Conservation (phyloP, 2,888 invertebrate species). For the Dioctria rufipes region DNA sequence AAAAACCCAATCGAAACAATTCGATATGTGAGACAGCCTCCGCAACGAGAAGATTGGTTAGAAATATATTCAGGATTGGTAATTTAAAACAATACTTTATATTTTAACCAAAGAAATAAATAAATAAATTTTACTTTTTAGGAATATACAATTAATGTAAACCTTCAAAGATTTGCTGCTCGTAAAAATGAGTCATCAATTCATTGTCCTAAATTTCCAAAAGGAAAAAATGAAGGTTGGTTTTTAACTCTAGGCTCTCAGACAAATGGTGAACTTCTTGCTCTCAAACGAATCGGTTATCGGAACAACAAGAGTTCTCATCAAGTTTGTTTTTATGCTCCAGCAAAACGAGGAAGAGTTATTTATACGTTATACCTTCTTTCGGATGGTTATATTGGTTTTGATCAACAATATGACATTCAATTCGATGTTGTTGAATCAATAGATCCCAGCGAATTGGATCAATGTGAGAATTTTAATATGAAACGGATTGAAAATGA, state of each 20-base stretch:
- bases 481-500: background rate
- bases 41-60: conserved; percentile 73
- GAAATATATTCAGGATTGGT: conserved; percentile 79
- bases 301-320: conserved; percentile 72
- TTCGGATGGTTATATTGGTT: conserved; percentile 93
- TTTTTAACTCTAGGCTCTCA: conserved; percentile 87
- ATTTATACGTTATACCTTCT: conserved; percentile 87
- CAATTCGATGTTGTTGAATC: conserved; percentile 72
- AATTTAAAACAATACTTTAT: conserved; percentile 32
- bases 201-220: conserved; percentile 89
- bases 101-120: background rate
- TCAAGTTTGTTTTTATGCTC: conserved; percentile 77
- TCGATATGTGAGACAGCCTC: conserved; percentile 68
- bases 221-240: conserved; percentile 97
- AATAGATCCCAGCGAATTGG: background rate
- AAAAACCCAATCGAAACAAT: conserved; percentile 64
- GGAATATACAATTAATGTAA: conserved; percentile 81
- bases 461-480: background rate
- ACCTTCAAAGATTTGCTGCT: conserved; percentile 73
- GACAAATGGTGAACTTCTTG: conserved; percentile 81
- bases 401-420: conserved; percentile 89
- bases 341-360: conserved; percentile 79
- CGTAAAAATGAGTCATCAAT: conserved; percentile 79
- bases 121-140: conserved; percentile 60
- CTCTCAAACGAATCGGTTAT: conserved; percentile 82